phyloP scores from a whole-genome alignment of 2,113 vertebrate genomes.

The Phycodurus eques region DNA sequence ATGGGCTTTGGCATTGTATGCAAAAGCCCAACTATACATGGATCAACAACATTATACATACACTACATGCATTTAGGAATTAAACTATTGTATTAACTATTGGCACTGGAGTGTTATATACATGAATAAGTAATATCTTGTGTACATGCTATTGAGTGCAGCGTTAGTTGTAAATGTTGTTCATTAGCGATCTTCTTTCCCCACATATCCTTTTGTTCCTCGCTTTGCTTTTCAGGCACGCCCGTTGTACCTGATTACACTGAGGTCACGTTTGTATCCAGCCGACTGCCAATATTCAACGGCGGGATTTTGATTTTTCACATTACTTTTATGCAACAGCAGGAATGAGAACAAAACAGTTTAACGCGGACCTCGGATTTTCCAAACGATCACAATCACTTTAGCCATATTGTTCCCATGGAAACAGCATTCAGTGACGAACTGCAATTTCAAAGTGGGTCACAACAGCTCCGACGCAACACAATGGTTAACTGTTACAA shows the following conservation, averaged over 20 bases:
- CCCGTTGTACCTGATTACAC: conserved; percentile 18
- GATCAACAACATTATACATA: background rate
- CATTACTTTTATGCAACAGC: background rate
- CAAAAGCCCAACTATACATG: background rate
- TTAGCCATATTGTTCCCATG: conserved; percentile 17
- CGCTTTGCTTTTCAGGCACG: conserved; percentile 27
- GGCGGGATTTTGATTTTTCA: conserved; percentile 13
- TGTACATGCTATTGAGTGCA: background rate
- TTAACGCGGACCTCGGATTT: background rate
- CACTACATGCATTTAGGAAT: background rate
- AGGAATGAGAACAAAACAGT: conserved; percentile 1
- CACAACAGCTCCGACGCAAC: background rate
- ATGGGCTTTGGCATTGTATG: background rate
- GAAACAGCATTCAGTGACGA: conserved; percentile 13
- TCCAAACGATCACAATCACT: conserved; percentile 5
- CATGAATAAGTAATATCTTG: background rate
- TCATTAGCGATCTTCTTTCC: conserved; percentile 43
- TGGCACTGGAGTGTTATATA: background rate
- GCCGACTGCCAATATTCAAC: conserved; percentile 11
- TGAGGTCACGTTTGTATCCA: conserved; percentile 21
- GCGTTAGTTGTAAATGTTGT: conserved; percentile 29
- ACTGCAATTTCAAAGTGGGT: conserved; percentile 9
- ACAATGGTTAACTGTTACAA: too few species aligned
- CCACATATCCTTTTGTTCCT: conserved; percentile 29
- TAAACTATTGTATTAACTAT: background rate